Percentiles rank a stretch among this genome's conserved stretches.
Evolutionary conservation across 92 coral and sea anemone species (phyloP).

Genomic region (Umimayanthus kanabou): DNA sequence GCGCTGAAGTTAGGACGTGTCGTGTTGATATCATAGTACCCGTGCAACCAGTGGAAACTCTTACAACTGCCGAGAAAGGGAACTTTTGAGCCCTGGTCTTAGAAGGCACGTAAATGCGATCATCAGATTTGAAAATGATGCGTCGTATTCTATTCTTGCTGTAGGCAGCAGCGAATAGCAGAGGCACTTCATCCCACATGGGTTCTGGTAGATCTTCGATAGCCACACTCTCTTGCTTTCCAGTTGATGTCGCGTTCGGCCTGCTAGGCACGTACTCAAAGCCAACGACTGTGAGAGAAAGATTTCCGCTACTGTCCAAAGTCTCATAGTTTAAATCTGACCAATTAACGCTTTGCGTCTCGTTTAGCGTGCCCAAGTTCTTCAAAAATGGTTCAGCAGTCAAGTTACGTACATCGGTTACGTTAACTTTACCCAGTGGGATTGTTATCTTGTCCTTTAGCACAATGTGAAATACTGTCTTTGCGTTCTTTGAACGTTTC

Average conservation of each 20-base stretch:
- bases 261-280: slow-evolving; percentile 35
- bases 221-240: background rate
- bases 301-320: slow-evolving; percentile 33
- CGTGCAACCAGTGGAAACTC: slow-evolving; percentile 81
- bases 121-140: slow-evolving; percentile 7
- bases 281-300: slow-evolving; percentile 23
- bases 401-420: slow-evolving; percentile 30
- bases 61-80: slow-evolving; percentile 84
- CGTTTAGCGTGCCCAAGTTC: slow-evolving; percentile 23
- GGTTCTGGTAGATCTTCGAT: slow-evolving; percentile 28
- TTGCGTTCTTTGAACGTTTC: background rate
- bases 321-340: slow-evolving; percentile 27
- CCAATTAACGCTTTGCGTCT: background rate
- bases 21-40: slow-evolving; percentile 75
- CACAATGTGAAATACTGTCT: background rate
- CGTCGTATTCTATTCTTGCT: background rate
- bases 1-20: slow-evolving; percentile 94
- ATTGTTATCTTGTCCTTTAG: slow-evolving; percentile 21
- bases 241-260: background rate
- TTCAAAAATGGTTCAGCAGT: slow-evolving; percentile 33
- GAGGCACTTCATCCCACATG: background rate
- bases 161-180: slow-evolving; percentile 20
- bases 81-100: slow-evolving; percentile 52
- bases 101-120: background rate
- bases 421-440: slow-evolving; percentile 25